phyloP scores from a whole-genome alignment of 2,797 vertebrate genomes.

The Onychomys leucogaster region DNA sequence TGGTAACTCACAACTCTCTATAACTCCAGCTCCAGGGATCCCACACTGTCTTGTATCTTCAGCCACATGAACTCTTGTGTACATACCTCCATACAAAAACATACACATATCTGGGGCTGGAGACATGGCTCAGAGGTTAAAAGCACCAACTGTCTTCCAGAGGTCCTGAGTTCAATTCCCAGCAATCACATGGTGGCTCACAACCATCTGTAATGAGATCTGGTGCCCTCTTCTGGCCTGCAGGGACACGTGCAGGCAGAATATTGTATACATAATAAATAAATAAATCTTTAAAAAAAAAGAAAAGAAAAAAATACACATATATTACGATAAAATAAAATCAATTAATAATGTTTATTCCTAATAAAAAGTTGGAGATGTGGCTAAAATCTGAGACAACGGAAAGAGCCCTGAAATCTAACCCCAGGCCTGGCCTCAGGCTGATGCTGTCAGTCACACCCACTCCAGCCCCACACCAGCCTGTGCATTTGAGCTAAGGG shows the following conservation, averaged over 20 bases:
- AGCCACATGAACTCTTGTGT: background rate
- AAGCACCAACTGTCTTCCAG: too few relatives aligned
- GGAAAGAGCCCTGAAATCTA: background rate
- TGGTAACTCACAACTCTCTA: background rate
- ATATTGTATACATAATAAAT: too few relatives aligned
- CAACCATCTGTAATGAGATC: too few relatives aligned
- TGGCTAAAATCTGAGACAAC: background rate
- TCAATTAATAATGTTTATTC: background rate
- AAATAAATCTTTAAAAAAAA: too few relatives aligned
- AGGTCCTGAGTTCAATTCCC: too few relatives aligned
- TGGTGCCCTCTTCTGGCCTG: too few relatives aligned
- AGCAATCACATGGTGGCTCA: too few relatives aligned
- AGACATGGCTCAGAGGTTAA: too few relatives aligned
- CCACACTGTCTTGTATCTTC: background rate
- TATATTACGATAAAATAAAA: background rate
- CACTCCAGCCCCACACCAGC: rapidly evolving
- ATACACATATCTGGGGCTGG: background rate
- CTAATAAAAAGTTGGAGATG: background rate
- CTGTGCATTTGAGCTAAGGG: background rate
- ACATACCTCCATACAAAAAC: background rate
- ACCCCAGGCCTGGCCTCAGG: background rate
- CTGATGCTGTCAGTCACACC: background rate
- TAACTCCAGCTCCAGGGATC: background rate
- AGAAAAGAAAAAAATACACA: background rate
- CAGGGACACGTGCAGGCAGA: too few relatives aligned